These are phyloP conservation scores for Coranthus polyacanthus DNA, from an alignment of 2,797 vertebrate species.

Conservation along the genomic window DNA sequence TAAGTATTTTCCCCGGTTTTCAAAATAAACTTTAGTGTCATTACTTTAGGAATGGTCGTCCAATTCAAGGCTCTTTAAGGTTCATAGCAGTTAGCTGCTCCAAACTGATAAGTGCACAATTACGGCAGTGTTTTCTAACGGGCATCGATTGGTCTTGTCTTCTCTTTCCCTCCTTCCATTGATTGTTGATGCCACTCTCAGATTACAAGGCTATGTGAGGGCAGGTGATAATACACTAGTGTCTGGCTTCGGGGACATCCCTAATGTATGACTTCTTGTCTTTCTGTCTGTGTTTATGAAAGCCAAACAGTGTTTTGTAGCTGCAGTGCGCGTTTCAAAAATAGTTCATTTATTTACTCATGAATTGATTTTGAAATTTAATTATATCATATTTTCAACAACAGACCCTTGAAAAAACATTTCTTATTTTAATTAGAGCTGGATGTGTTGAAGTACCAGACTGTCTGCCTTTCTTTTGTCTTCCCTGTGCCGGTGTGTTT, in stretches of 20 bases:
- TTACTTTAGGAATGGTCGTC: constrained; percentile 41
- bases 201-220: constrained; percentile 75
- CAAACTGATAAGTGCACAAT: constrained; percentile 79
- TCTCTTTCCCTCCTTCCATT: constrained; percentile 74
- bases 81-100: constrained; percentile 61
- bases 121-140: constrained; percentile 71
- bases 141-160: constrained; percentile 80
- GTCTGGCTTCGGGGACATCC: constrained; percentile 45
- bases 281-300: constrained; percentile 18
- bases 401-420: constrained; percentile 33
- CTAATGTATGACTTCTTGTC: constrained; percentile 15
- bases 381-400: not conserved
- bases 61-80: constrained; percentile 53
- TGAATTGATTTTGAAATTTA: not conserved
- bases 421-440: constrained; percentile 64
- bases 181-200: constrained; percentile 80
- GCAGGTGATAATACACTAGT: constrained; percentile 67
- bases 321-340: not conserved
- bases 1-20: constrained; percentile 6
- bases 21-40: constrained; percentile 13
- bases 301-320: constrained; percentile 11
- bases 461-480: constrained; percentile 64
- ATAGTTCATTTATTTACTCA: no score
- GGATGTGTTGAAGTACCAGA: constrained; percentile 55
- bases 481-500: constrained; percentile 77